phyloP scores from a whole-genome alignment of 2,888 invertebrate species.

The Bembecia ichneumoniformis region DNA sequence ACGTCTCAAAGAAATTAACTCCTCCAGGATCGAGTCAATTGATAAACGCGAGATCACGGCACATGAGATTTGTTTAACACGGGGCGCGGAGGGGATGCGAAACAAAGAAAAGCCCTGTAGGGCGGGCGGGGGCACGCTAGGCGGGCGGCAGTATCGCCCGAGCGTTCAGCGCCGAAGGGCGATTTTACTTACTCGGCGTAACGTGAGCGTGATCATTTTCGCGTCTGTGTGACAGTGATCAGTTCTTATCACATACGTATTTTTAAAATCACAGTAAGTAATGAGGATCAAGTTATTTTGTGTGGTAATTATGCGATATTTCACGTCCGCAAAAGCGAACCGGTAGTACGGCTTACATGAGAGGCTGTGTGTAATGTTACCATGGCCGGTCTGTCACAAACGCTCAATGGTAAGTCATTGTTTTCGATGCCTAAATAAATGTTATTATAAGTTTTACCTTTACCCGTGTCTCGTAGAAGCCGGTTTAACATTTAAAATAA shows the following conservation, averaged over 20 bases:
- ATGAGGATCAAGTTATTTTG: not conserved
- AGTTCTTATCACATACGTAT: conserved; percentile 9
- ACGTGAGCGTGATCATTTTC: conserved; percentile 3
- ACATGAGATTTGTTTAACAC: conserved; percentile 54
- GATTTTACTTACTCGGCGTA: conserved; percentile 2
- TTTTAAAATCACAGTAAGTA: not conserved
- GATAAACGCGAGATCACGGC: conserved; percentile 47
- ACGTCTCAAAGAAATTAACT: not conserved
- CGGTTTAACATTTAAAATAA: not conserved
- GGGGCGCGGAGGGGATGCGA: conserved; percentile 43
- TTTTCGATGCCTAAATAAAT: not conserved
- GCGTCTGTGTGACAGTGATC: conserved; percentile 30
- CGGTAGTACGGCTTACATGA: conserved; percentile 3
- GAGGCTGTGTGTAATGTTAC: conserved; percentile 8
- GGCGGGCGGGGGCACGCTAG: conserved; percentile 35
- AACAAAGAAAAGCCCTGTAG: conserved; percentile 64
- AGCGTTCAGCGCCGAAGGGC: conserved; percentile 37
- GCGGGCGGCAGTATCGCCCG: conserved; percentile 52
- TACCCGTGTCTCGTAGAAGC: not conserved
- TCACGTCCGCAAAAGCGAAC: conserved; percentile 9
- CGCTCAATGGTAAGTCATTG: conserved; percentile 29
- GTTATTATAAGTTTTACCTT: not conserved
- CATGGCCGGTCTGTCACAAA: conserved; percentile 15
- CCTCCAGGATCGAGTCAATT: conserved; percentile 32
- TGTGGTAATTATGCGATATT: conserved; percentile 21